These are phyloP conservation scores for Crocuta crocuta DNA, from an alignment of 2,113 vertebrate genomes.

Conservation along the genomic window DNA sequence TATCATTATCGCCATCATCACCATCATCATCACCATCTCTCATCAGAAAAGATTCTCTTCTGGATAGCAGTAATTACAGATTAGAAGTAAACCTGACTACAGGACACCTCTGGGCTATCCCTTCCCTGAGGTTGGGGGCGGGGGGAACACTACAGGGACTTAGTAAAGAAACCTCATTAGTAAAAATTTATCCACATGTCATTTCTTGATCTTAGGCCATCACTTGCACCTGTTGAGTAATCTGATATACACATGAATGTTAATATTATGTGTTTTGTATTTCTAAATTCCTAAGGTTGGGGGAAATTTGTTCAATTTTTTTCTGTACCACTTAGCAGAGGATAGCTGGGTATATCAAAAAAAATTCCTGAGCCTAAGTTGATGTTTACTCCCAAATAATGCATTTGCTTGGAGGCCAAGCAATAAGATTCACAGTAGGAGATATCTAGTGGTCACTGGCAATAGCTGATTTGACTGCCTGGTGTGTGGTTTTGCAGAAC, in stretches of 20 bases:
- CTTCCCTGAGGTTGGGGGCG: background rate
- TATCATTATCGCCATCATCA: too few species aligned
- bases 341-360: background rate
- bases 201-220: background rate
- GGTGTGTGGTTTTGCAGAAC: background rate
- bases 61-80: background rate
- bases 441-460: background rate
- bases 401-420: background rate
- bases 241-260: background rate
- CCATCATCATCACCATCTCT: background rate
- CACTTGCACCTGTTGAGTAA: background rate
- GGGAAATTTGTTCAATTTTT: background rate
- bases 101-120: background rate
- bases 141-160: background rate
- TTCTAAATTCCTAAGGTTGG: background rate
- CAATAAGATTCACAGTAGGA: background rate
- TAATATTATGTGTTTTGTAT: background rate
- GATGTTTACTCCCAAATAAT: background rate
- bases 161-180: background rate
- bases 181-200: background rate
- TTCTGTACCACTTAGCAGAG: background rate
- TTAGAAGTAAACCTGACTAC: background rate
- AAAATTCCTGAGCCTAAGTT: background rate
- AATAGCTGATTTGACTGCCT: background rate
- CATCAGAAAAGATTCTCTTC: background rate